Percentiles rank a stretch among this genome's conserved stretches.
phyloP scores from a whole-genome alignment of 2,113 vertebrate genomes.

The Riparia riparia region DNA sequence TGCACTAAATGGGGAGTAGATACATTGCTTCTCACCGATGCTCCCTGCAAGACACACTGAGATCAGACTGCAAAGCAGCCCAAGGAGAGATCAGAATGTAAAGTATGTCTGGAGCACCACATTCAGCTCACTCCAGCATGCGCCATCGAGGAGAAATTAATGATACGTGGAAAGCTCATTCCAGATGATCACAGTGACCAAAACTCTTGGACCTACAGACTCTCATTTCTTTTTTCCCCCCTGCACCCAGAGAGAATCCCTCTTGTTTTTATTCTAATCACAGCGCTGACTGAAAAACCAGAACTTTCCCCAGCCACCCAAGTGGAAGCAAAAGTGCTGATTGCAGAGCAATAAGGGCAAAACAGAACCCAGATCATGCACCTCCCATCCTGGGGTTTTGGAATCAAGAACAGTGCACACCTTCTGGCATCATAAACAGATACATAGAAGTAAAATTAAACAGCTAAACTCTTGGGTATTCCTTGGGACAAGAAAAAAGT shows the following conservation, averaged over 20 bases:
- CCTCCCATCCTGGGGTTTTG: neutral
- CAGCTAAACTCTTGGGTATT: conserved; percentile 22
- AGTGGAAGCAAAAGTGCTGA: conserved; percentile 28
- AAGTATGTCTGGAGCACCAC: conserved; percentile 66
- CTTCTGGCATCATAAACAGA: neutral
- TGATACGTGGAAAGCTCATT: conserved; percentile 62
- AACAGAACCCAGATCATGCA: neutral
- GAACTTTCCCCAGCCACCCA: conserved; percentile 41
- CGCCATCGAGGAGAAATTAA: conserved; percentile 24
- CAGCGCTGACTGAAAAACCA: conserved; percentile 45
- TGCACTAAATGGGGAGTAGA: neutral
- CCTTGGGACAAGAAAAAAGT: conserved; percentile 49
- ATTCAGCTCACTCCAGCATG: conserved; percentile 16
- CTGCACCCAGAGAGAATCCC: conserved; percentile 18
- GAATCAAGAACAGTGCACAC: neutral
- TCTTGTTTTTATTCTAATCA: conserved; percentile 35
- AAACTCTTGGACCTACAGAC: conserved; percentile 39
- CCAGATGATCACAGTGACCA: conserved; percentile 55
- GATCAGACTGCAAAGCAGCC: neutral
- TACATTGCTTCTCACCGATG: fast-evolving
- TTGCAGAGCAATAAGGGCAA: conserved; percentile 17
- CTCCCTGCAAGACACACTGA: neutral
- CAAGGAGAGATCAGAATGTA: conserved; percentile 56
- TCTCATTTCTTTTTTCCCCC: neutral
- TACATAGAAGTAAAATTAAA: neutral